Conservation (phyloP, 1,140 invertebrate species). For the Cotesia vestalis region DNA sequence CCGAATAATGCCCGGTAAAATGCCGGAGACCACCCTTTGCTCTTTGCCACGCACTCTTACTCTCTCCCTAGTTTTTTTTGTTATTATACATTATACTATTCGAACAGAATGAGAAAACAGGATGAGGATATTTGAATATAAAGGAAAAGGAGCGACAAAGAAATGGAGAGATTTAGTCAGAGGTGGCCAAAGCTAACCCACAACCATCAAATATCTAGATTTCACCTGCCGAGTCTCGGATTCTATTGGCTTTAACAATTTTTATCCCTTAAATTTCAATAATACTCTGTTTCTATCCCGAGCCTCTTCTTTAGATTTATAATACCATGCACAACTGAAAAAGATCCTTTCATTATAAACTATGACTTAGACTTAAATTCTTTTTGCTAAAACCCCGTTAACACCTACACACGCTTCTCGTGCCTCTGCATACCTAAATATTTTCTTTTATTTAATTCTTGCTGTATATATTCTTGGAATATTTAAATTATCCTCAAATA, state of each 20-base stretch:
- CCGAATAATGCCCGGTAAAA: slow-evolving; percentile 60
- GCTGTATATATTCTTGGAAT: too few species aligned
- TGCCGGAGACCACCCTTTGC: slow-evolving; percentile 58
- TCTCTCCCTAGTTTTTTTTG: slow-evolving; percentile 33
- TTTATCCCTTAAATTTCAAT: slow-evolving; percentile 43
- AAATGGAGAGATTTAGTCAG: slow-evolving; percentile 45
- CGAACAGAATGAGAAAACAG: slow-evolving; percentile 20
- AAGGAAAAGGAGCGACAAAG: slow-evolving; percentile 5
- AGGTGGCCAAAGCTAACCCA: slow-evolving; percentile 51
- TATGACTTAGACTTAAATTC: slow-evolving; percentile 5
- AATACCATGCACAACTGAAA: not conserved
- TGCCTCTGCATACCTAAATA: too few species aligned
- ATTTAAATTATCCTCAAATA: too few species aligned
- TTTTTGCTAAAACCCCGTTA: not conserved
- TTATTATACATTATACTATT: too few species aligned
- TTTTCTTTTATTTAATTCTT: too few species aligned
- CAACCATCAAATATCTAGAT: slow-evolving; percentile 53
- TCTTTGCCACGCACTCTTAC: slow-evolving; percentile 49
- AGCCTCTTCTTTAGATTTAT: not conserved
- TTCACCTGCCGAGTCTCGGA: slow-evolving; percentile 48
- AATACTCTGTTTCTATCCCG: slow-evolving; percentile 39
- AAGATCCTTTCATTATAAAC: slow-evolving; percentile 1
- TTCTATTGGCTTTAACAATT: slow-evolving; percentile 22
- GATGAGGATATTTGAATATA: slow-evolving; percentile 13
- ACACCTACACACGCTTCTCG: too few species aligned